Evolutionary conservation across 2,797 vertebrate genomes (phyloP).

Genomic region (Amblyopsis hoosieri): DNA sequence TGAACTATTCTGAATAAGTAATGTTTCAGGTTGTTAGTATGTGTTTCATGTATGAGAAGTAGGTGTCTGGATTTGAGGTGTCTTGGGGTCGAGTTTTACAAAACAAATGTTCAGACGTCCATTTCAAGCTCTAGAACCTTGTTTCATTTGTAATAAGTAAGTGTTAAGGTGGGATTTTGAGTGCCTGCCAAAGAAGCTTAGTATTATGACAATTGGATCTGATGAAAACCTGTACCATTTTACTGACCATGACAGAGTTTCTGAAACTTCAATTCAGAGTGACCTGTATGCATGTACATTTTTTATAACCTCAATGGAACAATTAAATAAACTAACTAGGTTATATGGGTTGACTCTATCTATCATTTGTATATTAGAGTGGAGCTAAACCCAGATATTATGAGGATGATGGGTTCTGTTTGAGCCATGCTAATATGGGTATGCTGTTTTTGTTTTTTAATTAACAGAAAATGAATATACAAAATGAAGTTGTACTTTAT

Average conservation of each 20-base stretch:
- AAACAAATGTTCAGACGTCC: background rate
- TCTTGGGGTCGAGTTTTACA: background rate
- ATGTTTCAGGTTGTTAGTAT: too few relatives aligned
- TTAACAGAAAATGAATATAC: background rate
- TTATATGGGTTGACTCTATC: too few relatives aligned
- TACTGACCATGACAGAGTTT: slow-evolving; percentile 12
- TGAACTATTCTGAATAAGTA: too few relatives aligned
- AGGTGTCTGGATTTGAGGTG: background rate
- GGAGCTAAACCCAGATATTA: background rate
- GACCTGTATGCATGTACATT: background rate
- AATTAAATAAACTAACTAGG: too few relatives aligned
- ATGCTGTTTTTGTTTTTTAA: background rate
- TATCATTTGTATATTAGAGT: too few relatives aligned
- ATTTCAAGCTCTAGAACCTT: background rate
- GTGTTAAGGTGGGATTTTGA: slow-evolving; percentile 21
- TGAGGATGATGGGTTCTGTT: background rate
- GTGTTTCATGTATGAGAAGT: too few relatives aligned
- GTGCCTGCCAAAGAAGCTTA: background rate
- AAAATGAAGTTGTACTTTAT: slow-evolving; percentile 1
- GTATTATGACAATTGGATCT: slow-evolving; percentile 5
- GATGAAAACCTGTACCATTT: slow-evolving; percentile 1
- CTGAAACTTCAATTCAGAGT: background rate
- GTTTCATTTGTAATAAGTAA: slow-evolving; percentile 20
- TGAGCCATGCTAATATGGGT: background rate
- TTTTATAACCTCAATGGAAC: too few relatives aligned